Base-by-base conservation (phyloP, 2,113 vertebrate genomes). In the Seriola rivoliana region DNA sequence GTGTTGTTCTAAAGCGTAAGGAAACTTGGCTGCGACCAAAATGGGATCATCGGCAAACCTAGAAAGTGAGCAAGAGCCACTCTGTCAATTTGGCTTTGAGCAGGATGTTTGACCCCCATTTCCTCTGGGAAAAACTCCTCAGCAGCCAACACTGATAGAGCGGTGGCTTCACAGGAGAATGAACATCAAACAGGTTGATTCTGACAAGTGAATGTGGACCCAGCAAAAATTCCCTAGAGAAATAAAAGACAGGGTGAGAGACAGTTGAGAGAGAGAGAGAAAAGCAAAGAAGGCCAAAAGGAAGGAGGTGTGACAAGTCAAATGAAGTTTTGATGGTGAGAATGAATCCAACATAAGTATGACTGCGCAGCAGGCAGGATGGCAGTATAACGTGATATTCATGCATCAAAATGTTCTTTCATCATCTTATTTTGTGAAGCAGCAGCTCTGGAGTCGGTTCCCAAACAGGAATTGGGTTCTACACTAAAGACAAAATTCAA, bases 111-210 rank as follows among this genome's bases (percentile, higher is more conserved):
- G 80, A 85, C 78, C 85, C 42, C 42, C 21, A 40, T 70, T 59
- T 72, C 52, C 75, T 74, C 75, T 8, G 55, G 32, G 74, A 11
- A 6, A 71, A 77, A 40, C 60, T 19, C 59, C 76, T 71, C 75
- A 59, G 69, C 40, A 40, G 60, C 73, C 75, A 66, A 52, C 59
- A 71, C 19, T 71, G 44, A 52, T 29, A 62, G 55, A 80, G 19
- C 16, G 36, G 34, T n/a, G 40, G 52, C 50, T 92, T 85, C 60
- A 79, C 71, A 50, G 79, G 40, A 60, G 42, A 75, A 5, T 32
- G 50, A 63, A 66, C 74, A 87, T 84, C 69, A 84, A 73, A 81
- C 80, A 70, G 66, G 77, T 83, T 54, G 75, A 87, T 70, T 52
- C 65, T 65, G 64, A 79, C 71, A 80, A 38, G 66, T 4, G n/a